Evolutionary conservation across 1,140 invertebrate genomes (phyloP), one percentile per base, ranked within the genome.

Genomic region (Bombus balteatus): DNA sequence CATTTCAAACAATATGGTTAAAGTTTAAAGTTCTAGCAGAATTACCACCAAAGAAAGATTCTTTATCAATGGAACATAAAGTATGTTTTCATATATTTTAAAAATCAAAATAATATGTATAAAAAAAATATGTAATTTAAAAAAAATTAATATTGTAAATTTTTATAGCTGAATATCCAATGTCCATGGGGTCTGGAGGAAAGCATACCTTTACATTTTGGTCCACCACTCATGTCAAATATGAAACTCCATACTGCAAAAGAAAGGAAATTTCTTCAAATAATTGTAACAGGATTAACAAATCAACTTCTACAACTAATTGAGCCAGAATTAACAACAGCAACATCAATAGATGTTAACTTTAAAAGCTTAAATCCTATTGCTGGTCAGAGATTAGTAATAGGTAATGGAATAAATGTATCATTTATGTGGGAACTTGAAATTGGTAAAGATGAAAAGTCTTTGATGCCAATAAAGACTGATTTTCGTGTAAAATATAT

Each of bases 341-440:
- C 81, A 85, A 94, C 92, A 18, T 96, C 92, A 32, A 93, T 91
- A 43, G 95, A 96, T 75, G 96, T 96, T 77, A 96, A 96, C 75
- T 95, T 97, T 53, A 95, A 96, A 8, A 96, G 96, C 90, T 94
- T 97, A 73, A 98, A 97, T 94, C 96, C 97, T 12, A 91, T 94
- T 74, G 95, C 95, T 89, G 95, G 95, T 81, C 95, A 96, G 89
- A 95, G 94, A 89, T 90, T 97, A 95, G 92, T 96, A 70, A 95
- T 97, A 75, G 96, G 96, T 75, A 96, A 96, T 85, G 96, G 97
- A 0, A 96, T 97, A 85, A 97, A 96, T 72, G 97, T 97, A 0
- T 97, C 97, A 2, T 98, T 97, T 93, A 97, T 98, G 96, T 98
- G 98, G 97, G 97, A 98, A 94, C 93, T 98, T 34, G 96, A 97